Conservation (phyloP, 64 coral and sea anemone species). For the Montipora capricornis region DNA sequence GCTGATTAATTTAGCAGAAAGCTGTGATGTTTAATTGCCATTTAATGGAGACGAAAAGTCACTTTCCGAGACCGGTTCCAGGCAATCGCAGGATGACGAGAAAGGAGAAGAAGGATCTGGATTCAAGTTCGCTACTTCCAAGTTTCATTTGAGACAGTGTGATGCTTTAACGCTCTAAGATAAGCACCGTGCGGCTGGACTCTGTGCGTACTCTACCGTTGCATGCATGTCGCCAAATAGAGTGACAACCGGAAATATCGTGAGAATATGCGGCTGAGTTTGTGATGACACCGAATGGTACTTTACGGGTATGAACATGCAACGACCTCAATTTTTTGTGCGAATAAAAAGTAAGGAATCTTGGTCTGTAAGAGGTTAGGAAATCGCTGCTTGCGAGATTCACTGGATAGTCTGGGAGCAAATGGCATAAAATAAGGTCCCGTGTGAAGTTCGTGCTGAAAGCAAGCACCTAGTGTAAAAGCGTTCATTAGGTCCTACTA, state of each 20-base stretch:
- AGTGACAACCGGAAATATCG: neutral
- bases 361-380: neutral
- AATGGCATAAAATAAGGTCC: slow-evolving; percentile 76
- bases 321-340: neutral
- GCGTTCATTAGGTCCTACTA: slow-evolving; percentile 43
- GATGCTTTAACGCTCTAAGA: no score
- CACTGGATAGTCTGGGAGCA: slow-evolving; percentile 65
- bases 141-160: neutral
- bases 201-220: neutral
- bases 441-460: slow-evolving; percentile 59
- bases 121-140: neutral
- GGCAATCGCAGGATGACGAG: neutral
- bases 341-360: neutral
- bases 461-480: slow-evolving; percentile 46
- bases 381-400: no score
- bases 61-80: neutral
- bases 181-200: neutral
- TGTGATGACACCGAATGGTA: neutral
- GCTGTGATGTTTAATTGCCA: neutral
- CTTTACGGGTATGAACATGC: neutral
- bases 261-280: neutral
- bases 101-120: neutral
- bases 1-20: neutral
- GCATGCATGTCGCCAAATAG: neutral
- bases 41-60: neutral